phyloP scores from a whole-genome alignment of 2,113 vertebrate genomes.

The Aldabrachelys gigantea region DNA sequence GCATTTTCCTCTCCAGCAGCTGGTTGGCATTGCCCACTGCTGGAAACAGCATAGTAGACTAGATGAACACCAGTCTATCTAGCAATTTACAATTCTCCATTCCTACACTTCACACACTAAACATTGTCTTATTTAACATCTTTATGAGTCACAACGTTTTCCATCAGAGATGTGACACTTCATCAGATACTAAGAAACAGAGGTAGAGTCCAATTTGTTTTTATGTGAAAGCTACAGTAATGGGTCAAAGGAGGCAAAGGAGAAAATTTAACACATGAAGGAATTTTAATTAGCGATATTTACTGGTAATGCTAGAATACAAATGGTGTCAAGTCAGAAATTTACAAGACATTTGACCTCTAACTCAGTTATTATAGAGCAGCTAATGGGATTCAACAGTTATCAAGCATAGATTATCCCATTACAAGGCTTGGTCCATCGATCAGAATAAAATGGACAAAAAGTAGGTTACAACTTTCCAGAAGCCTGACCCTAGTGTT shows the following conservation, averaged over 20 bases:
- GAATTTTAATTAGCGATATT: conserved; percentile 76
- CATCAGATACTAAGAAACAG: conserved; percentile 10
- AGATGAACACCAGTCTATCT: not conserved
- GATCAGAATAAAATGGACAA: conserved; percentile 70
- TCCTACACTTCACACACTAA: not conserved
- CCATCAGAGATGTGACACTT: conserved; percentile 6
- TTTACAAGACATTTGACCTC: conserved; percentile 72
- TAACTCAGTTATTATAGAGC: conserved; percentile 74
- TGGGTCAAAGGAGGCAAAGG: conserved; percentile 23
- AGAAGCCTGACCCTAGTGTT: conserved; percentile 48
- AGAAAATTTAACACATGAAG: conserved; percentile 52
- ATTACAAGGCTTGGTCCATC: conserved; percentile 67
- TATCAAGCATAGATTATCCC: conserved; percentile 74
- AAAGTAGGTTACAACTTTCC: conserved; percentile 68
- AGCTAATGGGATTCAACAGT: conserved; percentile 76
- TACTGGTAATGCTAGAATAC: conserved; percentile 67
- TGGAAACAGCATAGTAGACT: not conserved
- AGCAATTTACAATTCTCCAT: not conserved
- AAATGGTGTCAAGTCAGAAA: conserved; percentile 67
- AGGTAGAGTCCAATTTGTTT: conserved; percentile 13
- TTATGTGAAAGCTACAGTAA: conserved; percentile 34
- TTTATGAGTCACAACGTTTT: conserved; percentile 16
- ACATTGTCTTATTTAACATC: not conserved
- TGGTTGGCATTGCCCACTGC: not conserved
- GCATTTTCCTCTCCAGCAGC: not conserved